Percentiles rank a stretch among this genome's conserved stretches.
These are phyloP conservation scores for Rhinogobius similis DNA, from an alignment of 2,113 vertebrate genomes.

Conservation along the genomic window DNA sequence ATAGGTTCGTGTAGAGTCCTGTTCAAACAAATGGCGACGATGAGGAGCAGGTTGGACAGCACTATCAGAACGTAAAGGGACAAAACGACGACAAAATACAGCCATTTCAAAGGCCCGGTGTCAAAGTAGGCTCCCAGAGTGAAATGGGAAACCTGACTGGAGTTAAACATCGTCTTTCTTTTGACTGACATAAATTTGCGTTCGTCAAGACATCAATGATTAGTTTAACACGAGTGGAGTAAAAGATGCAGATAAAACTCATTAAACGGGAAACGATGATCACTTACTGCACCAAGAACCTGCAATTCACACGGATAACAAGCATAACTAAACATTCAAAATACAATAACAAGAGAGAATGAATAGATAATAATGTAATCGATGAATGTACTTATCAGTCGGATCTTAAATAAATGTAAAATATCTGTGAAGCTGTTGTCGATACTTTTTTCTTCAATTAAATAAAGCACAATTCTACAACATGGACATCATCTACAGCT, in stretches of 20 bases:
- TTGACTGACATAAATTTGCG: not conserved
- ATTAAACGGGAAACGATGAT: too few species aligned
- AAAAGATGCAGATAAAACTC: too few species aligned
- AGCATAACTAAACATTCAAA: too few species aligned
- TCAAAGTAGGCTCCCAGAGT: slow-evolving; percentile 4
- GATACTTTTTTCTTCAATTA: not conserved
- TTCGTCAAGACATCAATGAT: too few species aligned
- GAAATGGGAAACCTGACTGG: not conserved
- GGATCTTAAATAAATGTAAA: too few species aligned
- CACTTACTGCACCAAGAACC: too few species aligned
- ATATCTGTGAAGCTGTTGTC: not conserved
- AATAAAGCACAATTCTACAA: not conserved
- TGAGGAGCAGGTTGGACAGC: not conserved
- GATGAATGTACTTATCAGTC: too few species aligned
- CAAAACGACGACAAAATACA: not conserved
- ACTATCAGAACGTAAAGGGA: not conserved
- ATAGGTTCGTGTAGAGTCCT: slow-evolving; percentile 1
- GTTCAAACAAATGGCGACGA: not conserved
- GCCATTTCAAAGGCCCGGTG: not conserved
- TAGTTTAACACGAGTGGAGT: too few species aligned
- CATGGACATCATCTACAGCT: not conserved
- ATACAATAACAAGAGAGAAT: too few species aligned
- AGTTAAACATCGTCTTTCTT: not conserved
- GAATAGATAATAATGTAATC: too few species aligned
- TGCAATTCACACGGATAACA: too few species aligned